These are phyloP conservation scores for Dryococelus australis DNA, from an alignment of 2,888 invertebrate genomes.

Conservation along the genomic window DNA sequence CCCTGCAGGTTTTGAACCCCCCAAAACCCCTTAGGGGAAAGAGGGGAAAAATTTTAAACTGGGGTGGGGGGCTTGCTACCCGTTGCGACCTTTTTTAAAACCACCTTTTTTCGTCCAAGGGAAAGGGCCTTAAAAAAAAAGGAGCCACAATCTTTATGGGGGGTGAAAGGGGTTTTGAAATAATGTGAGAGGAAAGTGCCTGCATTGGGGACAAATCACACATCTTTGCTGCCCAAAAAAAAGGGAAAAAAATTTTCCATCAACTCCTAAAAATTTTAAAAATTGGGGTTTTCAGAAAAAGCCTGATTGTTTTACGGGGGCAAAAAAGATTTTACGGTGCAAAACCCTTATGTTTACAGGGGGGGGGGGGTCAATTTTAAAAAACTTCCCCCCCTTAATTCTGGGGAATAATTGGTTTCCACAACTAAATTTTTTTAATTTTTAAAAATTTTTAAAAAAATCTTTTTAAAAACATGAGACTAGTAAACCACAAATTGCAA, in stretches of 20 bases:
- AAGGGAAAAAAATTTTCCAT: neutral
- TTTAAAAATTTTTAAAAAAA: neutral
- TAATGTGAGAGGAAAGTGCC: neutral
- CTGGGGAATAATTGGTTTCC: neutral
- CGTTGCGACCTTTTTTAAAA: neutral
- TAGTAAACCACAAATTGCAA: conserved; percentile 1
- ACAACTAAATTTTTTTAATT: neutral
- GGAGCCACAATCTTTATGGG: neutral
- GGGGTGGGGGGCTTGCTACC: neutral
- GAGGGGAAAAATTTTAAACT: neutral
- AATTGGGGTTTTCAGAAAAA: neutral
- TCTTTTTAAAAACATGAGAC: neutral
- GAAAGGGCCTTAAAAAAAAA: neutral
- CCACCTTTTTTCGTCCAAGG: neutral
- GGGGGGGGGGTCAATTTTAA: too few species aligned
- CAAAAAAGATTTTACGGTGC: neutral
- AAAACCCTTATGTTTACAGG: too few species aligned
- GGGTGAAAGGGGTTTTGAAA: neutral
- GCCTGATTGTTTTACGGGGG: neutral
- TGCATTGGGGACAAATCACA: neutral
- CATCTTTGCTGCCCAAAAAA: neutral
- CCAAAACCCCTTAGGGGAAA: neutral
- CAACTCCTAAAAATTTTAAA: neutral
- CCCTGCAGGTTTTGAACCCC: neutral
- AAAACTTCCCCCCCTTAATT: neutral